phyloP scores from a whole-genome alignment of 2,797 vertebrate genomes.

The Hapalemur alaotrensis region DNA sequence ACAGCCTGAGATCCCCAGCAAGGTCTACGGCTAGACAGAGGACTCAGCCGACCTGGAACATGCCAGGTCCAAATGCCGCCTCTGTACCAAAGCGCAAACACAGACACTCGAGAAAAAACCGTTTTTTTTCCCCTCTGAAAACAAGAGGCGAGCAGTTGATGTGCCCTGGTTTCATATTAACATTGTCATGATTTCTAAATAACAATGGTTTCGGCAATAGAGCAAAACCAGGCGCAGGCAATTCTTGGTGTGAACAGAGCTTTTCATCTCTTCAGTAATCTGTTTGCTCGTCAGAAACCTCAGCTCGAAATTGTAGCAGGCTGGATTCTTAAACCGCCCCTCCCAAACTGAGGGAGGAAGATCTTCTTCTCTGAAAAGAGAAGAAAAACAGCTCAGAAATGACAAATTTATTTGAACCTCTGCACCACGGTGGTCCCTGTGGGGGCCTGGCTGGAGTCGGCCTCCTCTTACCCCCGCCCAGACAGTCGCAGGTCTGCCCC shows the following conservation, averaged over 20 bases:
- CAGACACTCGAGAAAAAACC: conserved; percentile 65
- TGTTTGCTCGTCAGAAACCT: conserved; percentile 43
- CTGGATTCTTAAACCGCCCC: not conserved
- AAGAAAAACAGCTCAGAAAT: not conserved
- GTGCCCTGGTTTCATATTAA: conserved; percentile 28
- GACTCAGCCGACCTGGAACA: not conserved
- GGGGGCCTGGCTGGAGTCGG: not conserved
- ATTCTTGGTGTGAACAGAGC: conserved; percentile 18
- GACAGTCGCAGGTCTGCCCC: not conserved
- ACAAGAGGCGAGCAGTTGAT: conserved; percentile 63
- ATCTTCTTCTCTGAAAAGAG: not conserved
- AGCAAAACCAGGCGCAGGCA: conserved; percentile 28
- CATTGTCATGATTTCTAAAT: conserved; percentile 70
- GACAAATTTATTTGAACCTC: not conserved
- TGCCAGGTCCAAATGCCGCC: not conserved
- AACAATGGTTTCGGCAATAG: conserved; percentile 56
- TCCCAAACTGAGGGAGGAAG: not conserved
- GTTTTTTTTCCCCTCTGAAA: conserved; percentile 63
- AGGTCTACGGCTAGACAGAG: not conserved
- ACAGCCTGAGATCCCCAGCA: not conserved
- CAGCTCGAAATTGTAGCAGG: not conserved
- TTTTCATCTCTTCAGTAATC: conserved; percentile 45
- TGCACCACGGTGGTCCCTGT: fast-evolving
- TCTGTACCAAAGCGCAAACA: conserved; percentile 30
- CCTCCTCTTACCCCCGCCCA: fast-evolving